Conservation (phyloP, 2,113 vertebrate genomes). For the Xiphias gladius region DNA sequence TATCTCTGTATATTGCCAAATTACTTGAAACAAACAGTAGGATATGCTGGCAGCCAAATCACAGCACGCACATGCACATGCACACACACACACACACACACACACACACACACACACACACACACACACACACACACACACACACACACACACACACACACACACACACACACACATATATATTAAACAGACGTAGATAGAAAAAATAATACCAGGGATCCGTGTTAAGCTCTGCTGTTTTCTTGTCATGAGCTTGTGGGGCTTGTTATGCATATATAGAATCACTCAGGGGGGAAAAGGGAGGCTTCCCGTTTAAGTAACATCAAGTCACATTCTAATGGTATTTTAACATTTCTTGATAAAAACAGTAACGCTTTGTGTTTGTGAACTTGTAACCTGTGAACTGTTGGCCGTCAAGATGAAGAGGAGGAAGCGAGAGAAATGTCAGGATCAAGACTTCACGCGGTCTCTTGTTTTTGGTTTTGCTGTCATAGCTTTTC, state of each 20-base stretch:
- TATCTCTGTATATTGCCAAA: slow-evolving; percentile 90
- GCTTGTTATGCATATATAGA: slow-evolving; percentile 82
- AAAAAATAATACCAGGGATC: slow-evolving; percentile 71
- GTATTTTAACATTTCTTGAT: slow-evolving; percentile 75
- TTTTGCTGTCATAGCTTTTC: slow-evolving; percentile 45
- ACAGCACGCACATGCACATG: slow-evolving; percentile 58
- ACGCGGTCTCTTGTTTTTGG: slow-evolving; percentile 56
- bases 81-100: slow-evolving; percentile 40
- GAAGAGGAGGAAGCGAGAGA: slow-evolving; percentile 59
- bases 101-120: slow-evolving; percentile 30
- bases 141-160: slow-evolving; percentile 36
- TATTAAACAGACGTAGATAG: slow-evolving; percentile 47
- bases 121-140: slow-evolving; percentile 56
- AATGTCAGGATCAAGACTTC: slow-evolving; percentile 61
- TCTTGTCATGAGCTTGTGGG: slow-evolving; percentile 72
- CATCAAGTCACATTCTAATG: slow-evolving; percentile 75
- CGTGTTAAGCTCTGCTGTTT: slow-evolving; percentile 74
- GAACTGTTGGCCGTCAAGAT: slow-evolving; percentile 70
- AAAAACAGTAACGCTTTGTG: slow-evolving; percentile 69
- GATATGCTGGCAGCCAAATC: slow-evolving; percentile 87
- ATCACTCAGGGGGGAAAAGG: slow-evolving; percentile 82
- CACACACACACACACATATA: slow-evolving; percentile 28
- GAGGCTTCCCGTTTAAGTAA: slow-evolving; percentile 62
- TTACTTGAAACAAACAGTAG: slow-evolving; percentile 88
- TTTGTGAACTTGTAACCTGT: slow-evolving; percentile 82